Conservation (phyloP, 2,113 vertebrate species). For the Meles meles region DNA sequence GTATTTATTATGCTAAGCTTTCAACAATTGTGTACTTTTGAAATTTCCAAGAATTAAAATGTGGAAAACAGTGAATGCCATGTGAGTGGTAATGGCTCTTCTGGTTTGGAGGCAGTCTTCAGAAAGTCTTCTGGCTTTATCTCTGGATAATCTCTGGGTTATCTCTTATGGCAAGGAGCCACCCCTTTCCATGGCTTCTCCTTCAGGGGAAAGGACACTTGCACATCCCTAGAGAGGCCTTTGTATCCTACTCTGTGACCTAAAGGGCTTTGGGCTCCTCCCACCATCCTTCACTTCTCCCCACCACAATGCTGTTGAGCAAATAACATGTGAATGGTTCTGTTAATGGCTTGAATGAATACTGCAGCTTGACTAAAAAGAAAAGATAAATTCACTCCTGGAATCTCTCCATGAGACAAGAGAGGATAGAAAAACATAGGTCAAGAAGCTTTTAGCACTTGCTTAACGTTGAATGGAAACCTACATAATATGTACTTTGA, state of each 20-base stretch:
- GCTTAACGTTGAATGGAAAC: background rate
- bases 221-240: background rate
- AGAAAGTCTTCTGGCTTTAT: background rate
- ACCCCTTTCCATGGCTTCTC: background rate
- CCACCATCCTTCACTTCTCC: background rate
- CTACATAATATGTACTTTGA: background rate
- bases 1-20: background rate
- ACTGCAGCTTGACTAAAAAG: background rate
- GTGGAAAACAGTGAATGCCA: background rate
- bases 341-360: background rate
- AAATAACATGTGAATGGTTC: background rate
- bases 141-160: too few relatives aligned
- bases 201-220: background rate
- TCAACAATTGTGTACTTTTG: background rate
- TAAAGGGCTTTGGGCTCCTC: background rate
- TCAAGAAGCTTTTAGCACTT: background rate
- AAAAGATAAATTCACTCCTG: background rate
- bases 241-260: background rate
- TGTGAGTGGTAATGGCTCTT: background rate
- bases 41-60: background rate
- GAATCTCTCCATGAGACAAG: background rate
- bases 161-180: background rate
- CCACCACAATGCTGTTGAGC: background rate
- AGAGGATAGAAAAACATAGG: background rate
- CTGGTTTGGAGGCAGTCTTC: background rate